Percentiles rank a stretch among this genome's conserved stretches.
These are phyloP conservation scores for Smutsia gigantea DNA, from an alignment of 2,797 vertebrate species.

Conservation along the genomic window DNA sequence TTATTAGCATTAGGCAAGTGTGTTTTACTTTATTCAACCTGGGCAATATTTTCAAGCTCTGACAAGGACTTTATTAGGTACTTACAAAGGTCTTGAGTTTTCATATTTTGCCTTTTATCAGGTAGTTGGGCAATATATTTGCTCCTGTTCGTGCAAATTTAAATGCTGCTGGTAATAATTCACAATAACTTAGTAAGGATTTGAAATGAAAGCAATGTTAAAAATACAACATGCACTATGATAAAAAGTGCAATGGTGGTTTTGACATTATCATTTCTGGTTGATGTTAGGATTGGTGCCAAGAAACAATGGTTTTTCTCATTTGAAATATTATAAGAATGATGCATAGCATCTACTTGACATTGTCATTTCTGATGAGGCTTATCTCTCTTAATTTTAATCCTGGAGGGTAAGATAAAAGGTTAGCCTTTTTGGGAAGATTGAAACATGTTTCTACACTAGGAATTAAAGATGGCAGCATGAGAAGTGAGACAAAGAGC, in stretches of 20 bases:
- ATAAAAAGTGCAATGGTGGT: slow-evolving; percentile 18
- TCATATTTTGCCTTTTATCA: slow-evolving; percentile 56
- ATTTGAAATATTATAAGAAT: slow-evolving; percentile 68
- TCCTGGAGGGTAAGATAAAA: slow-evolving; percentile 64
- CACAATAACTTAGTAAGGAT: slow-evolving; percentile 51
- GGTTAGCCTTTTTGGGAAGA: slow-evolving; percentile 58
- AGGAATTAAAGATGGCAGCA: too few relatives aligned
- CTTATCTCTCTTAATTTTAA: slow-evolving; percentile 69
- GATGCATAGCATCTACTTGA: slow-evolving; percentile 66
- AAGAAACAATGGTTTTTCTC: slow-evolving; percentile 58
- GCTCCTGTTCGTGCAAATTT: slow-evolving; percentile 51
- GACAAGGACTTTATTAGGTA: slow-evolving; percentile 51
- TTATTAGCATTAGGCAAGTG: slow-evolving; percentile 42
- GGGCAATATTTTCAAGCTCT: slow-evolving; percentile 44
- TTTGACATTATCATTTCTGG: slow-evolving; percentile 63
- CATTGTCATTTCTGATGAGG: slow-evolving; percentile 71
- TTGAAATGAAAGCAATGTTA: slow-evolving; percentile 59
- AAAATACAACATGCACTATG: not conserved
- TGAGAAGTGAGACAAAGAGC: too few relatives aligned
- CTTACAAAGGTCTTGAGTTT: not conserved
- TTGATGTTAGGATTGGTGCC: slow-evolving; percentile 29
- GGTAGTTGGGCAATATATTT: slow-evolving; percentile 16
- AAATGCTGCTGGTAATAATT: slow-evolving; percentile 44
- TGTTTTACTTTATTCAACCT: slow-evolving; percentile 40
- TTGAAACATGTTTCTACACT: slow-evolving; percentile 52